phyloP scores from a whole-genome alignment of 2,113 vertebrate species.

The Chionomys nivalis region DNA sequence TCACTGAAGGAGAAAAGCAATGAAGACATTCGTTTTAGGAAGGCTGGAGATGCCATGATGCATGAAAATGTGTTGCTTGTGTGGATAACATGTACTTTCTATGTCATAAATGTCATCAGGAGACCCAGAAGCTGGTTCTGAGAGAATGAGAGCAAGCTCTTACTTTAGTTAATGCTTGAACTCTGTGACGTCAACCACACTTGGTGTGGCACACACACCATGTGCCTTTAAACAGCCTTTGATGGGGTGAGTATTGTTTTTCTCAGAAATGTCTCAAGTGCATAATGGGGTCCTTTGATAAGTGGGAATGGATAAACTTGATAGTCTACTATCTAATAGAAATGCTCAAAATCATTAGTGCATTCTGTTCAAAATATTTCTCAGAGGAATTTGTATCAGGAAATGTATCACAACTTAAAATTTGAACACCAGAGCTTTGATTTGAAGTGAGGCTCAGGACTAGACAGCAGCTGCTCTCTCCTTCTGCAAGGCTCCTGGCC shows the following conservation, averaged over 20 bases:
- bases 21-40: conserved; percentile 40
- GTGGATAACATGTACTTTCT: not conserved
- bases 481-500: not conserved
- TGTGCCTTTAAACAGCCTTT: not conserved
- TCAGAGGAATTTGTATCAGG: not conserved
- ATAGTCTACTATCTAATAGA: not conserved
- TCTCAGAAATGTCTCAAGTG: not conserved
- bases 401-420: not conserved
- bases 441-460: not conserved
- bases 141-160: not conserved
- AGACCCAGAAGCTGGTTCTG: not conserved
- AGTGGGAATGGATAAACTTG: not conserved
- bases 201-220: not conserved
- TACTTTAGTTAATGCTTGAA: not conserved
- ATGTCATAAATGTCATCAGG: not conserved
- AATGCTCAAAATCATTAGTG: not conserved
- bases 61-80: not conserved
- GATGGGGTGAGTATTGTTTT: not conserved
- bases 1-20: not conserved
- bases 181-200: not conserved
- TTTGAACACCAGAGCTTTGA: not conserved
- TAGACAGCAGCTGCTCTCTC: not conserved
- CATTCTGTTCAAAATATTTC: not conserved
- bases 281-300: not conserved
- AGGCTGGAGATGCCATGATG: not conserved